phyloP scores from a whole-genome alignment of 1,140 invertebrate genomes.

The Diachasmimorpha longicaudata region DNA sequence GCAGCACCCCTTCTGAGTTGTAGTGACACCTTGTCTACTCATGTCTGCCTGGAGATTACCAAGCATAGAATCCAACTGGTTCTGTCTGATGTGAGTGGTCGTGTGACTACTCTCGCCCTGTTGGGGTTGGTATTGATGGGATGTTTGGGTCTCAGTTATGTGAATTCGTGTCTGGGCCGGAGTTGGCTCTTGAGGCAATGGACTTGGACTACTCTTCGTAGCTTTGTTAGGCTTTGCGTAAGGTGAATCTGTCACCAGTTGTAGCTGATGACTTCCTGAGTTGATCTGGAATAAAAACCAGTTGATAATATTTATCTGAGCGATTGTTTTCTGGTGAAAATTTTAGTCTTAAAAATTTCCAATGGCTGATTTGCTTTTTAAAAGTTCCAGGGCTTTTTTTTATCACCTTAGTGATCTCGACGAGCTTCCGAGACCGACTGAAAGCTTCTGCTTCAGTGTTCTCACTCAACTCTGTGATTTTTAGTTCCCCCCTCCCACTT shows the following conservation, averaged over 20 bases:
- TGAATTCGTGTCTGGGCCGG: constrained; percentile 50
- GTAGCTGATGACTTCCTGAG: constrained; percentile 66
- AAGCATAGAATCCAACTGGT: constrained; percentile 92
- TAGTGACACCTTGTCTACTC: constrained; percentile 96
- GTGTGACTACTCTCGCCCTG: constrained; percentile 51
- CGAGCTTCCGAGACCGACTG: constrained; percentile 32
- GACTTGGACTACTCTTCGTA: constrained; percentile 57
- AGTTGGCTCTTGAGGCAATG: constrained; percentile 43
- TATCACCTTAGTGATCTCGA: constrained; percentile 1
- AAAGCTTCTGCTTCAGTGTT: constrained; percentile 24
- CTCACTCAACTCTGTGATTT: constrained; percentile 27
- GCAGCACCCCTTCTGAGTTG: constrained; percentile 97
- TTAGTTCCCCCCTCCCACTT: constrained; percentile 23
- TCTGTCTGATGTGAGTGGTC: constrained; percentile 53
- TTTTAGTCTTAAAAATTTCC: not conserved
- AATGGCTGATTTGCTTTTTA: not conserved
- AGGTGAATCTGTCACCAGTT: constrained; percentile 71
- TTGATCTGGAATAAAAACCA: constrained; percentile 62
- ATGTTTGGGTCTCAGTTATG: constrained; percentile 58
- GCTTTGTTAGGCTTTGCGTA: constrained; percentile 77
- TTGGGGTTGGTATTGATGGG: constrained; percentile 60
- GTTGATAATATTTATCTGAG: constrained; percentile 11
- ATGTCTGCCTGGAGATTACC: constrained; percentile 92
- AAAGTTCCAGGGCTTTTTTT: not conserved
- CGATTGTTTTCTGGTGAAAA: not conserved